phyloP scores from a whole-genome alignment of 2,797 vertebrate species.

The Hipposideros larvatus region DNA sequence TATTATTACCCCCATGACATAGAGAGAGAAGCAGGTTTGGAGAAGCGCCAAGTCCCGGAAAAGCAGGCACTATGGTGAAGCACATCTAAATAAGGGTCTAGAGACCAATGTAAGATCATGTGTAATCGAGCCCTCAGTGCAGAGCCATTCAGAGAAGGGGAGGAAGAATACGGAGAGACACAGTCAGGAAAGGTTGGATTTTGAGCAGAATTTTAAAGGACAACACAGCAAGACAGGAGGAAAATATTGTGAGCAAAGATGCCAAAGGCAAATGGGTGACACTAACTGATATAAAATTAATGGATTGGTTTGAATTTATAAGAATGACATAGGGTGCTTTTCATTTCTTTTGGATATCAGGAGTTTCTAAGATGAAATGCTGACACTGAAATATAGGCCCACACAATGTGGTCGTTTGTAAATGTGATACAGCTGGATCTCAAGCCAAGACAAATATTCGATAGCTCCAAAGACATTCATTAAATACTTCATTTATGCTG shows the following conservation, averaged over 20 bases:
- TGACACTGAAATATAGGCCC: slow-evolving; percentile 8
- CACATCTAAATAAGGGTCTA: not conserved
- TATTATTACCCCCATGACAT: not conserved
- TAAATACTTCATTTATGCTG: slow-evolving; percentile 47
- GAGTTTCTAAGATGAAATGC: slow-evolving; percentile 57
- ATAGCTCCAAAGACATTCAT: slow-evolving; percentile 29
- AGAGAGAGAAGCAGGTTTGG: not conserved
- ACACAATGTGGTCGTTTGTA: not conserved
- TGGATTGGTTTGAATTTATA: not conserved
- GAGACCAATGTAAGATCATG: not conserved
- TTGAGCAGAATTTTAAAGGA: not conserved
- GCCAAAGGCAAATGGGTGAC: slow-evolving; percentile 13
- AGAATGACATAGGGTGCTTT: not conserved
- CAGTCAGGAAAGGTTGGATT: not conserved
- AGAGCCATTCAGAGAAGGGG: not conserved
- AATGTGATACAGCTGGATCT: not conserved
- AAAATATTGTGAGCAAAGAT: slow-evolving; percentile 47
- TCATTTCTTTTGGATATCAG: slow-evolving; percentile 20
- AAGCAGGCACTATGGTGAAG: not conserved
- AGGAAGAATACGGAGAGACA: not conserved
- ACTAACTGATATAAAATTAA: slow-evolving; percentile 33
- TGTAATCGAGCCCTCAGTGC: not conserved
- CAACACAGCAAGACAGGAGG: not conserved
- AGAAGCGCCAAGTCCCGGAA: not conserved
- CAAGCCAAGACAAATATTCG: slow-evolving; percentile 58